Percentiles rank a stretch among this genome's conserved stretches.
Evolutionary conservation across 2,797 vertebrate species (phyloP).

Genomic region (Anableps anableps): DNA sequence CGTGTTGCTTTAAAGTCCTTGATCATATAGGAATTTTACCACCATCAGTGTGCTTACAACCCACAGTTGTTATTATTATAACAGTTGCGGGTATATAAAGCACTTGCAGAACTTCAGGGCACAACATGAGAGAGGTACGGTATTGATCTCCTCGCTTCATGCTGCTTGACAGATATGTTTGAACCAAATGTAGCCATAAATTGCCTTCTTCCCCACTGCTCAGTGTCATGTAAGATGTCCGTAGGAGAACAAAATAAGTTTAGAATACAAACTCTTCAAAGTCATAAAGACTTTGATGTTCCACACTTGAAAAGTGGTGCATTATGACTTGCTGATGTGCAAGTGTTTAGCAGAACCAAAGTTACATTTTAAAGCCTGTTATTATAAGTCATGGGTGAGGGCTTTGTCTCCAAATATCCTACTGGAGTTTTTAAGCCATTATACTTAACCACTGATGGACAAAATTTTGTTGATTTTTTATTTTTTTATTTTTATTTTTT

Average conservation of each 20-base stretch:
- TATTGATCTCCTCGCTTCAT: slow-evolving; percentile 62
- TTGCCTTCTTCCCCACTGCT: slow-evolving; percentile 5
- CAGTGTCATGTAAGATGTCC: slow-evolving; percentile 46
- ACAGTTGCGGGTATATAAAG: no score
- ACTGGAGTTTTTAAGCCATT: slow-evolving; percentile 35
- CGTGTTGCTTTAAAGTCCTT: slow-evolving; percentile 57
- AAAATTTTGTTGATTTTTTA: neutral
- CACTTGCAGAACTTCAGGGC: slow-evolving; percentile 53
- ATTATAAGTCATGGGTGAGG: slow-evolving; percentile 25
- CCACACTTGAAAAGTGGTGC: slow-evolving; percentile 31
- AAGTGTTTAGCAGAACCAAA: slow-evolving; percentile 53
- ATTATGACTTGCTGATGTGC: slow-evolving; percentile 53
- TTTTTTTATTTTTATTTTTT: no score
- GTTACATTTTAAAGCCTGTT: slow-evolving; percentile 6
- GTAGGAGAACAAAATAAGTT: slow-evolving; percentile 35
- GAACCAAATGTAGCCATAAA: slow-evolving; percentile 39
- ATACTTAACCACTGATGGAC: slow-evolving; percentile 4
- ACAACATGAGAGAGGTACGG: slow-evolving; percentile 55
- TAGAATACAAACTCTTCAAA: slow-evolving; percentile 45
- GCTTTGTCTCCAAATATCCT: slow-evolving; percentile 27
- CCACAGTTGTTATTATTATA: slow-evolving; percentile 45
- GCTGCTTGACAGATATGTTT: slow-evolving; percentile 44
- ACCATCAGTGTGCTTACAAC: slow-evolving; percentile 48
- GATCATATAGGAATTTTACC: slow-evolving; percentile 60
- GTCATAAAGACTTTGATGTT: slow-evolving; percentile 35